A percentile compares a stretch with the other conserved stretches of the same genome.
phyloP scores from a whole-genome alignment of 2,113 vertebrate species.

The Saguinus imperator region DNA sequence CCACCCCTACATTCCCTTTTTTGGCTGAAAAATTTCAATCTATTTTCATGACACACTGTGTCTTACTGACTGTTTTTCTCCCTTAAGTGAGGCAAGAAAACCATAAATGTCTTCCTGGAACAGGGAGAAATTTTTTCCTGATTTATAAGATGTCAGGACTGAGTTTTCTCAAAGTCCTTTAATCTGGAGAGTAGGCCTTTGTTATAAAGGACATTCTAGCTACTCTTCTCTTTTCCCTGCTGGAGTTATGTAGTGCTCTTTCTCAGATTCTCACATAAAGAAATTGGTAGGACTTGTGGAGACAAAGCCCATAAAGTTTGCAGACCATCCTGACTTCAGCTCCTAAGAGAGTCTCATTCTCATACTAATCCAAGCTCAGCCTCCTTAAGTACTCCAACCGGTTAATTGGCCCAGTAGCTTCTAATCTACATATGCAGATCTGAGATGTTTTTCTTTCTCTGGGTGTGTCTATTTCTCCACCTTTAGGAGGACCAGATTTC shows the following conservation, averaged over 20 bases:
- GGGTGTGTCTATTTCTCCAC: background rate
- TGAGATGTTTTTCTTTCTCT: background rate
- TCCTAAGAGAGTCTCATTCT: background rate
- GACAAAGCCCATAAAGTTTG: background rate
- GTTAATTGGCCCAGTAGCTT: background rate
- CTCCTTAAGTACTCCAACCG: background rate
- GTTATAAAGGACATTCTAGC: background rate
- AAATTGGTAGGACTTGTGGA: background rate
- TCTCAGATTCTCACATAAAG: background rate
- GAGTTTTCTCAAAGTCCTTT: background rate
- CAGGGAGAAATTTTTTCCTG: background rate
- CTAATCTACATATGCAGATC: background rate
- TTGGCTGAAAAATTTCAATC: background rate
- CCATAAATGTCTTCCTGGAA: background rate
- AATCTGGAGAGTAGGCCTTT: background rate
- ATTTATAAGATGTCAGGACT: background rate
- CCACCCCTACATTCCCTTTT: background rate
- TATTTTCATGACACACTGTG: background rate
- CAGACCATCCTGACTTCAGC: background rate
- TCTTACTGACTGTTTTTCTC: background rate
- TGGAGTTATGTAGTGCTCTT: background rate
- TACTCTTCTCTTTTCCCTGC: background rate
- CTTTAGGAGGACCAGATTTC: background rate
- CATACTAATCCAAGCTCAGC: background rate
- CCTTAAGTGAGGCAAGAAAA: background rate